Conservation (phyloP, 1,140 invertebrate species). For the Proales similis region DNA sequence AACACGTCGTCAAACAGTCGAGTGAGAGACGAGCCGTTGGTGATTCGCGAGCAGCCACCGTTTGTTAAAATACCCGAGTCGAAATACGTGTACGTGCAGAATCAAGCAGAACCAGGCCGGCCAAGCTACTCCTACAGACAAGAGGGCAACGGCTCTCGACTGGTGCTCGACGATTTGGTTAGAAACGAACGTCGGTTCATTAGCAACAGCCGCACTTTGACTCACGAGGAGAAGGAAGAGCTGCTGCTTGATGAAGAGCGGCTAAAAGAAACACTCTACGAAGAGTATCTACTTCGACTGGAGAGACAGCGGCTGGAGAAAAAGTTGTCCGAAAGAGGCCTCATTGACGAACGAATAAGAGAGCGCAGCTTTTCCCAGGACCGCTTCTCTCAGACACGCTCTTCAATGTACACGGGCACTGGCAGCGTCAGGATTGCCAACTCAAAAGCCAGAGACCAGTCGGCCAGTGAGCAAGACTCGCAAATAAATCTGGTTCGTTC, state of each 20-base stretch:
- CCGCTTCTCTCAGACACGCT: neutral
- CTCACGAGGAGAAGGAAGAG: conserved; percentile 18
- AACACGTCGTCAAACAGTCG: neutral
- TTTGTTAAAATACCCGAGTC: conserved; percentile 29
- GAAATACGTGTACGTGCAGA: conserved; percentile 29
- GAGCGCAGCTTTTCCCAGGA: conserved; percentile 30
- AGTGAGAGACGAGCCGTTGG: conserved; percentile 1
- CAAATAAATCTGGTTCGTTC: too few relatives aligned
- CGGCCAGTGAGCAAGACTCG: too few relatives aligned
- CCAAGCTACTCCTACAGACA: neutral
- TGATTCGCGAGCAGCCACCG: conserved; percentile 33
- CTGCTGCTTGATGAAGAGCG: conserved; percentile 18
- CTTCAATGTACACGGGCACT: too few relatives aligned
- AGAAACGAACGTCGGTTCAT: too few relatives aligned
- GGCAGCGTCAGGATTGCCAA: too few relatives aligned
- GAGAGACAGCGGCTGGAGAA: conserved; percentile 14
- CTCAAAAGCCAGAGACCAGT: too few relatives aligned
- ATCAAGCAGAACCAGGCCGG: neutral
- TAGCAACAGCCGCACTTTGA: too few relatives aligned
- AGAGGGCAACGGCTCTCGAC: too few relatives aligned
- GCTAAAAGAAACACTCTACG: conserved; percentile 26
- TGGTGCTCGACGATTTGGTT: too few relatives aligned
- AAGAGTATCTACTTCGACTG: conserved; percentile 31
- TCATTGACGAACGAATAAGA: conserved; percentile 22
- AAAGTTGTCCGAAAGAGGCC: conserved; percentile 25